A percentile compares a stretch with the other conserved stretches of the same genome.
Conservation (phyloP, 2,888 invertebrate genomes). For the Ophioninae sp. region DNA sequence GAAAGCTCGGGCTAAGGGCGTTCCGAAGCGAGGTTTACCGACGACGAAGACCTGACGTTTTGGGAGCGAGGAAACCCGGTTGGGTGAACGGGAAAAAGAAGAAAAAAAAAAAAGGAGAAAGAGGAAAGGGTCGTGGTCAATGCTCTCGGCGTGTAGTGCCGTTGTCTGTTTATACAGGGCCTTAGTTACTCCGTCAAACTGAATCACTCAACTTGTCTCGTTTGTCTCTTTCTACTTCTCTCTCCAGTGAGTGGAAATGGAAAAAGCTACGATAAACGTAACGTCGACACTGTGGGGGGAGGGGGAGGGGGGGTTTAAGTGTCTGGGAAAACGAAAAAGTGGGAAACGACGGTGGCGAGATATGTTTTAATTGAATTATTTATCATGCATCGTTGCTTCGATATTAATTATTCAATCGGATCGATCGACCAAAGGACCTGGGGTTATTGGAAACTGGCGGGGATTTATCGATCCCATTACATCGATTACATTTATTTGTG, state of each 20-base stretch:
- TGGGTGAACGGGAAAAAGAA: not conserved
- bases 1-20: constrained; percentile 23
- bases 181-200: constrained; percentile 17
- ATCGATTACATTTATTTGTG: no score
- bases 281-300: no score
- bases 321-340: no score
- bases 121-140: not conserved
- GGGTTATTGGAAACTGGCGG: no score
- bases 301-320: no score
- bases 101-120: no score
- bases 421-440: no score
- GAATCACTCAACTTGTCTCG: constrained; percentile 11
- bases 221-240: constrained; percentile 21
- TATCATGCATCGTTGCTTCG: no score
- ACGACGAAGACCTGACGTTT: constrained; percentile 22
- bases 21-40: constrained; percentile 8
- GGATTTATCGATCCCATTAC: no score
- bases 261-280: constrained; percentile 1
- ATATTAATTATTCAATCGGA: no score
- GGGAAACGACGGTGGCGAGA: no score
- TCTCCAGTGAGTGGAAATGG: not conserved
- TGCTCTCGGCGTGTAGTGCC: constrained; percentile 1
- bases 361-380: no score
- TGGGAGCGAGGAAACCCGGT: not conserved
- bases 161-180: constrained; percentile 9